Conservation (phyloP, 2,888 invertebrate genomes). For the Pimpla rufipes region DNA sequence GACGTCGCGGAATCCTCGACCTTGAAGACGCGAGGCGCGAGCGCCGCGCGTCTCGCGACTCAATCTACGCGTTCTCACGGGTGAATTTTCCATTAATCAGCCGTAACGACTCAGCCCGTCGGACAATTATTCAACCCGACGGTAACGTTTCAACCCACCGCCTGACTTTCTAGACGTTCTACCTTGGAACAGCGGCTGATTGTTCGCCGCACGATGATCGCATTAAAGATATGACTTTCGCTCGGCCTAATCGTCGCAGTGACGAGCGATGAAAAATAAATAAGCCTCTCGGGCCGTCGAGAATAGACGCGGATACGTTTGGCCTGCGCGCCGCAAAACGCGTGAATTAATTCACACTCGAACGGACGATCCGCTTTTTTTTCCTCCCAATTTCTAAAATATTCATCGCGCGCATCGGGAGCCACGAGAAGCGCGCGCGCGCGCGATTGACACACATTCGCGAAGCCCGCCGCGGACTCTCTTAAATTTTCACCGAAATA, state of each 20-base stretch:
- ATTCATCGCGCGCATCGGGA: not conserved
- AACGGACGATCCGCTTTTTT: too few relatives aligned
- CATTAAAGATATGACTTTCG: constrained; percentile 26
- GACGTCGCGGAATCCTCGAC: constrained; percentile 21
- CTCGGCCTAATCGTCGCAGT: not conserved
- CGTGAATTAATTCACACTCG: too few relatives aligned
- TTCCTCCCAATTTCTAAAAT: too few relatives aligned
- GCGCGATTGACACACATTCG: constrained; percentile 57
- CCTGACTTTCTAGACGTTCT: constrained; percentile 49
- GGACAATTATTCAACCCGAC: constrained; percentile 9
- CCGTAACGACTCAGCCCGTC: not conserved
- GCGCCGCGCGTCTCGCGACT: constrained; percentile 24
- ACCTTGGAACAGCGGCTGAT: constrained; percentile 8
- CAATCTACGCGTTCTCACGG: constrained; percentile 1
- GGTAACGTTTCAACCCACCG: constrained; percentile 14
- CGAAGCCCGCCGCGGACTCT: constrained; percentile 34
- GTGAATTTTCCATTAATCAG: constrained; percentile 32
- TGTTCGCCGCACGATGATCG: not conserved
- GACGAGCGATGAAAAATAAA: not conserved
- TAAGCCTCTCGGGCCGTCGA: not conserved
- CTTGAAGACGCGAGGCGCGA: constrained; percentile 27
- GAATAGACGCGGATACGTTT: not conserved
- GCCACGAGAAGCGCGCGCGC: not conserved
- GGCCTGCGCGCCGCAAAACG: not conserved
- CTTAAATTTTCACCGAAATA: constrained; percentile 60